Base-by-base conservation (phyloP, 2,888 invertebrate species). In the Melinaea marsaeus region DNA sequence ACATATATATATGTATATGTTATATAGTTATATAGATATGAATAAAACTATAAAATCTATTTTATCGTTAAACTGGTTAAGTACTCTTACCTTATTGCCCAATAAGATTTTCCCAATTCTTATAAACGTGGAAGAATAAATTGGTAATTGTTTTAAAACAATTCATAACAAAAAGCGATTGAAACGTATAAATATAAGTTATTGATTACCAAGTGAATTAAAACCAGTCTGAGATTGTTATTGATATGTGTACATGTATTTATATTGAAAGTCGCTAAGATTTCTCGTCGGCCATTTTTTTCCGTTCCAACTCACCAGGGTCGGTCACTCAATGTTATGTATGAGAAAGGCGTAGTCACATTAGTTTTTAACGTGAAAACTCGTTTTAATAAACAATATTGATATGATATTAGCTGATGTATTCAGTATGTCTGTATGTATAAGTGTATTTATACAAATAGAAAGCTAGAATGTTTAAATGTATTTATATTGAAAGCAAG, bases 261-360 rank as follows among this genome's bases (percentile, higher is more conserved):
- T 57, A 62, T 63, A 70, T 71, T 68, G 74, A 74, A 72, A 74
- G 72, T 72, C 71, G 65, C 64, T 64, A 71, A 69, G 69, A 70
- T 69, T 72, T 74, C 73, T 69, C 68, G 63, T 65, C 66, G 65
- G 70, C 68, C 68, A 61, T 68, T 65, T 70, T 73, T 67, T 67
- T 56, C 64, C 60, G 55, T 58, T 65, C 46, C 48, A 69, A 65
- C 60, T 62, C 63, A 57, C 62, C 57, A 60, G 55, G 32, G 61
- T 61, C 62, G 48, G 55, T 63, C 55, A 62, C 55, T 58, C 46
- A 64, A 69, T 67, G 61, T 67, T 64, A 64, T 51, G 63, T 63
- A 63, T 63, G 67, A 68, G 65, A 68, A 68, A 68, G 65, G 63
- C 63, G 51, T 62, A 57, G 56, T 61, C 65, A 55, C 58, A 65